Evolutionary conservation across 2,888 invertebrate genomes (phyloP).

Genomic region (Zhuqinia jingwanae): DNA sequence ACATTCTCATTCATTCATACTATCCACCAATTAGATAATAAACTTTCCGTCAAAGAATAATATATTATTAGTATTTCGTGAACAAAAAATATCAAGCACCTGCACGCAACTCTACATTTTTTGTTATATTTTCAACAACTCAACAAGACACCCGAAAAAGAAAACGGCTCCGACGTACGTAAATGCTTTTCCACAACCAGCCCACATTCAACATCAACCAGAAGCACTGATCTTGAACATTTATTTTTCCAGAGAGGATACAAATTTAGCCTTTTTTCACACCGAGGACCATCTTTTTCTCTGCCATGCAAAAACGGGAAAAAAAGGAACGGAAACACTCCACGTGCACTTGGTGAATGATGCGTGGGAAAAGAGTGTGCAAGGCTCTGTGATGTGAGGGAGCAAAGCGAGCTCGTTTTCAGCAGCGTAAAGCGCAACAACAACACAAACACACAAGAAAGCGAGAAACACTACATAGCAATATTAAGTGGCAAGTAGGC

Average conservation of each 20-base stretch:
- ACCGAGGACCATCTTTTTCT: constrained; percentile 36
- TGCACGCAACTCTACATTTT: constrained; percentile 37
- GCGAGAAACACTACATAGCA: not conserved
- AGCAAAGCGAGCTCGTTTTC: not conserved
- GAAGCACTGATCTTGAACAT: constrained; percentile 35
- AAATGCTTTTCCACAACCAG: constrained; percentile 25
- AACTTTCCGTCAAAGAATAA: constrained; percentile 19
- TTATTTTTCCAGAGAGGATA: constrained; percentile 30
- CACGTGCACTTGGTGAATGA: constrained; percentile 73
- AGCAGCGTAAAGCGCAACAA: constrained; percentile 47
- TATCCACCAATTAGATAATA: not conserved
- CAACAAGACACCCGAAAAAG: not conserved
- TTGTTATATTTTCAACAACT: not conserved
- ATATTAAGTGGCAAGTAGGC: not conserved
- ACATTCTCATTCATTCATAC: too few relatives aligned
- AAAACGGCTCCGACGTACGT: constrained; percentile 4
- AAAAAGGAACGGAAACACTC: constrained; percentile 70
- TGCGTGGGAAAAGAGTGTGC: constrained; percentile 69
- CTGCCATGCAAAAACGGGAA: constrained; percentile 47
- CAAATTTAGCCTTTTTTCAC: constrained; percentile 43
- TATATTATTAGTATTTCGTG: constrained; percentile 3
- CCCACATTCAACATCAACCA: constrained; percentile 46
- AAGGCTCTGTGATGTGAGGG: not conserved
- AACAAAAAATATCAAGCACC: constrained; percentile 17
- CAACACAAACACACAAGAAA: constrained; percentile 41